Conservation (phyloP, 2,113 vertebrate species). For the Crotalus viridis region DNA sequence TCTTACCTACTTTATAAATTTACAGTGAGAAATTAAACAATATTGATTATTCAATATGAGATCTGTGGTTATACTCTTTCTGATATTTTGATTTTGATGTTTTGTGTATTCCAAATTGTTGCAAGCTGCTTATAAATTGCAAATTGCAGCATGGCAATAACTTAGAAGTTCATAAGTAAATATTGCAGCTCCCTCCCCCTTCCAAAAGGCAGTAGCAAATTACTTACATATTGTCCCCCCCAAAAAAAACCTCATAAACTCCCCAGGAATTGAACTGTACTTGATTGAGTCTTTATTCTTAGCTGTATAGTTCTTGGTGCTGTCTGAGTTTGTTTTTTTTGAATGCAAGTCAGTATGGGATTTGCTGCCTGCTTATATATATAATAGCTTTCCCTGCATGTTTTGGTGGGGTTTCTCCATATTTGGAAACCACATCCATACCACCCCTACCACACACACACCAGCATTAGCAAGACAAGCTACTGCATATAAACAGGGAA, state of each 20-base stretch:
- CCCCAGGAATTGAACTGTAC: background rate
- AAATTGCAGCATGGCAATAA: background rate
- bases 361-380: background rate
- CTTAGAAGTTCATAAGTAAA: background rate
- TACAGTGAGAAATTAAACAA: background rate
- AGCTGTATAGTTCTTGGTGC: background rate
- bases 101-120: background rate
- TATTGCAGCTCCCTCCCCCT: background rate
- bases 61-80: background rate
- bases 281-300: background rate
- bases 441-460: background rate
- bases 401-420: background rate
- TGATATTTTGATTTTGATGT: background rate
- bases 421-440: background rate
- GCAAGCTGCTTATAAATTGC: background rate
- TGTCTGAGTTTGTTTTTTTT: background rate
- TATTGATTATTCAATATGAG: background rate
- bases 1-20: background rate
- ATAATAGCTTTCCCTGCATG: background rate
- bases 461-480: background rate
- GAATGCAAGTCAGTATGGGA: background rate
- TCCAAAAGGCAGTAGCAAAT: background rate
- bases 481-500: background rate
- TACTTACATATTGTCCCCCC: background rate
- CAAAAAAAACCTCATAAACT: background rate